phyloP scores from a whole-genome alignment of 2,888 invertebrate genomes.

The Noctua fimbriata region DNA sequence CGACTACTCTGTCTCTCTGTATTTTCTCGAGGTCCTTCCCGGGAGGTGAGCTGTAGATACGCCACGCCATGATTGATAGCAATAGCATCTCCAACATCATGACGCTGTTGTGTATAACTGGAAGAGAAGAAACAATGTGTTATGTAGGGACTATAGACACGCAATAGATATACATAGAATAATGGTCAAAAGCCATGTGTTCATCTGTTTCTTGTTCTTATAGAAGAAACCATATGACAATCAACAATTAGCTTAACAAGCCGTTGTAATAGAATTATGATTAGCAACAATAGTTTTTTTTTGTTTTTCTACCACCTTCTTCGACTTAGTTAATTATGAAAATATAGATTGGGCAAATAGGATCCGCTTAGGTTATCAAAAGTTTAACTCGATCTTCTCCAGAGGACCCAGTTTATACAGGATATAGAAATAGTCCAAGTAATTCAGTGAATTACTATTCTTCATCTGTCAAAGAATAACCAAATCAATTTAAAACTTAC shows the following conservation, averaged over 20 bases:
- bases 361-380: neutral
- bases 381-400: neutral
- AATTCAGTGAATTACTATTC: too few species aligned
- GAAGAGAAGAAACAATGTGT: conserved; percentile 69
- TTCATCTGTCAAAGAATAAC: neutral
- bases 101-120: conserved; percentile 92
- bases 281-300: neutral
- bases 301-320: neutral
- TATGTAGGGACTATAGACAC: neutral
- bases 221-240: neutral
- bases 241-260: neutral
- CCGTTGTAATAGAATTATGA: neutral
- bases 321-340: neutral
- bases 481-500: conserved; percentile 90
- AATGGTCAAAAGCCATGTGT: neutral
- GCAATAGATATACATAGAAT: neutral
- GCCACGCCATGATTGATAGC: conserved; percentile 91
- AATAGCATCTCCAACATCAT: conserved; percentile 93
- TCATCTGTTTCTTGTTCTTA: neutral
- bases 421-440: neutral
- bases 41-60: conserved; percentile 89
- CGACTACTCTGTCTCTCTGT: conserved; percentile 74
- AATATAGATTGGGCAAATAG: neutral
- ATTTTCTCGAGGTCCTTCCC: conserved; percentile 77
- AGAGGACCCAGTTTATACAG: neutral